Percentiles rank a stretch among this genome's conserved stretches.
phyloP scores from a whole-genome alignment of 2,113 vertebrate genomes.

The Clarias batrachus region DNA sequence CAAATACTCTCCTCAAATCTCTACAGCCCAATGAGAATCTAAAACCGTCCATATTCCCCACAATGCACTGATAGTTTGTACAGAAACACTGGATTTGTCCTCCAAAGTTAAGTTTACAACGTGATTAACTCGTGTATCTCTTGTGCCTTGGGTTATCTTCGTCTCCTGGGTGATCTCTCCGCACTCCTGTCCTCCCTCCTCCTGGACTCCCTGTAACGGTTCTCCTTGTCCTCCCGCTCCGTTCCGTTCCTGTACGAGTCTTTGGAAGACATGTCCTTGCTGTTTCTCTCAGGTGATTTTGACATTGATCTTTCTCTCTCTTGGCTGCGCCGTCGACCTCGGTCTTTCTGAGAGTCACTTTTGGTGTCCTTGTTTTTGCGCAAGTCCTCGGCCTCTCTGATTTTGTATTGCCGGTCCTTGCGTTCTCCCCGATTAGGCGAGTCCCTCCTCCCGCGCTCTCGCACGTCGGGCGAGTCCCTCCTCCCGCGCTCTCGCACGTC shows the following conservation, averaged over 20 bases:
- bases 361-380: conserved; percentile 66
- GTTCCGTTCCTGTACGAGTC: conserved; percentile 68
- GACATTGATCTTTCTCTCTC: conserved; percentile 75
- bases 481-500: neutral
- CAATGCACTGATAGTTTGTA: conserved; percentile 6
- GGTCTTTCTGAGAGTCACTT: conserved; percentile 63
- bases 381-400: conserved; percentile 58
- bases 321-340: conserved; percentile 56
- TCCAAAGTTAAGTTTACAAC: neutral
- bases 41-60: conserved; percentile 3
- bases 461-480: neutral
- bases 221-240: conserved; percentile 65
- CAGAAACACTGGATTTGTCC: neutral
- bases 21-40: conserved; percentile 19
- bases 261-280: conserved; percentile 58
- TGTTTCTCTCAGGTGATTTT: conserved; percentile 69
- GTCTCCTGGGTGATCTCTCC: conserved; percentile 70
- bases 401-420: conserved; percentile 57
- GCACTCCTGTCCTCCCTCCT: conserved; percentile 62
- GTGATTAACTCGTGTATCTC: neutral
- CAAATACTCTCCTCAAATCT: neutral
- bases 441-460: neutral
- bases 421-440: neutral
- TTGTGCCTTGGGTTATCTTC: conserved; percentile 59
- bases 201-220: conserved; percentile 68